These are phyloP conservation scores for Hemistola chrysoprasaria DNA, from an alignment of 2,888 invertebrate species.

Conservation along the genomic window DNA sequence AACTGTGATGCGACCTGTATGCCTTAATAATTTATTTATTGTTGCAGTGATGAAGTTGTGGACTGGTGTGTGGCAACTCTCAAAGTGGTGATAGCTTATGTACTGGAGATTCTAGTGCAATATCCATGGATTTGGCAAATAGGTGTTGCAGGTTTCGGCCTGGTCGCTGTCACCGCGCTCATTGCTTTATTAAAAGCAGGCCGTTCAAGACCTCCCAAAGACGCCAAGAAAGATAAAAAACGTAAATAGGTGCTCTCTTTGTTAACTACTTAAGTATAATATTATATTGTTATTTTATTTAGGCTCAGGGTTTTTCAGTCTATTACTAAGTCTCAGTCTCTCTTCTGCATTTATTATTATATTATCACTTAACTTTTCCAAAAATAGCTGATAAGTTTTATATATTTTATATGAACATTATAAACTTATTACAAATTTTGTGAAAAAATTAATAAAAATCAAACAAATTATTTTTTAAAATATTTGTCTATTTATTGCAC, in stretches of 20 bases:
- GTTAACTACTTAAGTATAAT: neutral
- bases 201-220: slow-evolving; percentile 54
- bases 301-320: no score
- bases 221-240: slow-evolving; percentile 72
- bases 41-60: slow-evolving; percentile 74
- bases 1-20: no score
- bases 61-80: slow-evolving; percentile 72
- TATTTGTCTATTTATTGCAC: no score
- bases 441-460: no score
- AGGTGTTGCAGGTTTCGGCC: slow-evolving; percentile 69
- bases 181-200: slow-evolving; percentile 74
- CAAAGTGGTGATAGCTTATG: slow-evolving; percentile 56
- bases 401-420: no score
- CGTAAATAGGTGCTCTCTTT: slow-evolving; percentile 52
- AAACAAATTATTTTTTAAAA: no score
- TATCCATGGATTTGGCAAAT: slow-evolving; percentile 79
- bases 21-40: slow-evolving; percentile 13
- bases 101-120: slow-evolving; percentile 55
- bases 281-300: no score
- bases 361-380: no score
- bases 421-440: no score
- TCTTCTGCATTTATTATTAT: no score
- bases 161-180: slow-evolving; percentile 71
- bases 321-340: no score
- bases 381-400: no score